These are phyloP conservation scores for Mastigias papua DNA, from an alignment of 30 jellyfish, hydroid and myxozoan species.

Conservation along the genomic window DNA sequence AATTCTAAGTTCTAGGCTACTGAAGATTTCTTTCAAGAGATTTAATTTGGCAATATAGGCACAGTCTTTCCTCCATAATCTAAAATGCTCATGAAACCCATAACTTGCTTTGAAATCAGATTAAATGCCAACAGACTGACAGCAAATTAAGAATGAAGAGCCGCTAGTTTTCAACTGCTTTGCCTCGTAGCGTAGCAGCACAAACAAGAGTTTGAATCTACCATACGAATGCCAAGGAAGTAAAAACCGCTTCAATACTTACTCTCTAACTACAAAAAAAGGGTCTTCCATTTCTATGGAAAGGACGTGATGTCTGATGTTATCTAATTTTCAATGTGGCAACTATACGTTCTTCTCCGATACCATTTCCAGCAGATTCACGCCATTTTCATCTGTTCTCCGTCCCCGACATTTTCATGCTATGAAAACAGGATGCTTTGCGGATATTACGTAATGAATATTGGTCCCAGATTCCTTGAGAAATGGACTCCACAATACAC, in stretches of 20 bases:
- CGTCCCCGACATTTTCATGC: conserved; percentile 45
- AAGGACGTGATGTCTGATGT: background rate
- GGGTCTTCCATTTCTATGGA: conserved; percentile 90
- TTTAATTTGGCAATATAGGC: too few species aligned
- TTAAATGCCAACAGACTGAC: too few species aligned
- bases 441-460: conserved; percentile 54
- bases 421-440: conserved; percentile 34
- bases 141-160: background rate
- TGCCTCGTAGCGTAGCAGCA: background rate
- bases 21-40: too few species aligned
- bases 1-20: too few species aligned
- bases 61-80: too few species aligned
- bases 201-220: background rate
- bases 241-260: conserved; percentile 21
- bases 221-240: background rate
- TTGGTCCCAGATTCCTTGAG: conserved; percentile 16
- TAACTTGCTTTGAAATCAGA: too few species aligned
- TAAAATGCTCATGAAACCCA: too few species aligned
- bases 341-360: background rate
- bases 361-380: background rate
- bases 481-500: background rate
- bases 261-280: conserved; percentile 94
- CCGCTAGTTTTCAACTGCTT: background rate
- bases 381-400: conserved; percentile 3
- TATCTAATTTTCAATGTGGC: background rate